A percentile compares a stretch with the other conserved stretches of the same genome.
These are phyloP conservation scores for Dascillus cervinus DNA, from an alignment of 2,888 invertebrate species.

Conservation along the genomic window DNA sequence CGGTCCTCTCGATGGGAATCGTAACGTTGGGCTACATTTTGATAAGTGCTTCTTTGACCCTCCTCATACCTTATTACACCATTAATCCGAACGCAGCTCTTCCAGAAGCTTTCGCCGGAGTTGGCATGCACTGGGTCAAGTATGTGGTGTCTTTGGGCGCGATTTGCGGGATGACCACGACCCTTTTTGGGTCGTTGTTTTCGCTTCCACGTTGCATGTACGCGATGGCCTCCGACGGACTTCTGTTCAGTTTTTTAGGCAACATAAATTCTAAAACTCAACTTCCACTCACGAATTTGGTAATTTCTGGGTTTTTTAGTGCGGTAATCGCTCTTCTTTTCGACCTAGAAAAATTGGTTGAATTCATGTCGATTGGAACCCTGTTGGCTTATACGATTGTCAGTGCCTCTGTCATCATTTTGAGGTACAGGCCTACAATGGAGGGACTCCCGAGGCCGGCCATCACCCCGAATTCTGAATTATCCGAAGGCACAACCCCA, in stretches of 20 bases:
- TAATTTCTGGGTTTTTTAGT: conserved; percentile 68
- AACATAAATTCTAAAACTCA: conserved; percentile 72
- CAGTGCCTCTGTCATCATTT: conserved; percentile 79
- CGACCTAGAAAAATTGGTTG: conserved; percentile 82
- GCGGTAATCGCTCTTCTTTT: conserved; percentile 76
- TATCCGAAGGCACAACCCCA: conserved; percentile 38
- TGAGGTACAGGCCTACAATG: conserved; percentile 54
- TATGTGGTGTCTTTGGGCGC: conserved; percentile 79
- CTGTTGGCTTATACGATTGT: conserved; percentile 86
- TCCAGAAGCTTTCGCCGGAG: conserved; percentile 69
- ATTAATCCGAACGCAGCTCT: conserved; percentile 72
- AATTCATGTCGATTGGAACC: conserved; percentile 92
- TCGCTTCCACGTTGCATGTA: conserved; percentile 77
- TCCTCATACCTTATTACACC: conserved; percentile 69
- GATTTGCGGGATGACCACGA: conserved; percentile 87
- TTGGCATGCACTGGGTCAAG: conserved; percentile 76
- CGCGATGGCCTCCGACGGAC: conserved; percentile 84
- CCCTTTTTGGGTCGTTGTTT: conserved; percentile 76
- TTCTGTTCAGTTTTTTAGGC: conserved; percentile 73
- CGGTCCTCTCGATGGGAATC: conserved; percentile 69
- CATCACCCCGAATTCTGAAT: conserved; percentile 36
- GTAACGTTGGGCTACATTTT: conserved; percentile 75
- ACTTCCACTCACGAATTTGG: conserved; percentile 68
- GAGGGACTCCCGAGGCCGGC: conserved; percentile 22
- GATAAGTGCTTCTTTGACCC: conserved; percentile 72